Conservation (phyloP, 2,888 invertebrate genomes). For the Cephus sareptanus region DNA sequence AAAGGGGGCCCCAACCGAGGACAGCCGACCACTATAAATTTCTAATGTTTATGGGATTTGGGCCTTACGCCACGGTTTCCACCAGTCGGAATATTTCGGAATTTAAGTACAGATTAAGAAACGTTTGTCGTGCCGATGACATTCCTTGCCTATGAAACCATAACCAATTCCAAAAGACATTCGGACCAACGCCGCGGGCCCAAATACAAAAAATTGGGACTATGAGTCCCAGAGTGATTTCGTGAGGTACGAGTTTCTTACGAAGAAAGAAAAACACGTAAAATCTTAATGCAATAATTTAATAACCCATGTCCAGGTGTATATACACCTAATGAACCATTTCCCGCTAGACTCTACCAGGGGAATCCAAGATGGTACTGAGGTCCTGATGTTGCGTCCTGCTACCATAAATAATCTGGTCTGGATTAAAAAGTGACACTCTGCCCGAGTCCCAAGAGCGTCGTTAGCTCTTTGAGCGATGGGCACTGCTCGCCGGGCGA, state of each 20-base stretch:
- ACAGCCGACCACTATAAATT: slow-evolving; percentile 43
- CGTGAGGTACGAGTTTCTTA: not conserved
- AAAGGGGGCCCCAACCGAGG: slow-evolving; percentile 2
- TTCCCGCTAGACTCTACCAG: too few species aligned
- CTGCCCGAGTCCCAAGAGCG: not conserved
- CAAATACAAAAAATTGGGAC: not conserved
- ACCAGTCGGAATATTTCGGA: too few species aligned
- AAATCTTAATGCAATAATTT: slow-evolving; percentile 60
- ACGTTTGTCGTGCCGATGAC: too few species aligned
- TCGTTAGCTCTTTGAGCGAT: slow-evolving; percentile 23
- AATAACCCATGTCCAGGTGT: slow-evolving; percentile 34
- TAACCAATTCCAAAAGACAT: too few species aligned
- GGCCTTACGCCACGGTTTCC: not conserved
- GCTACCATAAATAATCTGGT: slow-evolving; percentile 58
- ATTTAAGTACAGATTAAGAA: too few species aligned
- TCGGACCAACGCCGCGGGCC: too few species aligned
- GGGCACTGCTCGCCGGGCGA: slow-evolving; percentile 15
- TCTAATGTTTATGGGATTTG: slow-evolving; percentile 47
- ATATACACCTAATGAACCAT: not conserved
- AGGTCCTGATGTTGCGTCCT: slow-evolving; percentile 14
- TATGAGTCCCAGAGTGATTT: slow-evolving; percentile 17
- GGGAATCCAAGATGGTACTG: too few species aligned
- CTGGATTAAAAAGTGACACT: slow-evolving; percentile 48
- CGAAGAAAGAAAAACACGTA: slow-evolving; percentile 41
- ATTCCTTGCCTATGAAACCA: too few species aligned